A percentile compares a stretch with the other conserved stretches of the same genome.
Conservation (phyloP, 2,113 vertebrate species). For the Engystomops pustulosus region DNA sequence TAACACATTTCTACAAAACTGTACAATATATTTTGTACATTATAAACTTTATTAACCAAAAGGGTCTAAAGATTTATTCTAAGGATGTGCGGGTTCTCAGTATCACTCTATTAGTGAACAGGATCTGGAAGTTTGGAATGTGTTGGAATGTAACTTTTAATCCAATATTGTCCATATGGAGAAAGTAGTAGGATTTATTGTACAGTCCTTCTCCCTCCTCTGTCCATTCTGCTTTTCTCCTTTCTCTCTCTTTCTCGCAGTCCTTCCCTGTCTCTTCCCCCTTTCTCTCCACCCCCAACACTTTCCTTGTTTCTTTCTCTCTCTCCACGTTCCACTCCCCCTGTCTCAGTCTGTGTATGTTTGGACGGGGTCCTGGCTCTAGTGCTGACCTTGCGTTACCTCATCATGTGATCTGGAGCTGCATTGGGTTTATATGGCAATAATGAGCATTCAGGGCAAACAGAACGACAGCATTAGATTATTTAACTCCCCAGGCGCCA, state of each 20-base stretch:
- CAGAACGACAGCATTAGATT: constrained; percentile 46
- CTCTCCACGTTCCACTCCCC: constrained; percentile 39
- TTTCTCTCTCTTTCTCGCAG: not conserved
- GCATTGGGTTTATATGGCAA: constrained; percentile 54
- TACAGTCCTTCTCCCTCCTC: constrained; percentile 16
- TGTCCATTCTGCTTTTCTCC: constrained; percentile 3
- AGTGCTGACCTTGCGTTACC: constrained; percentile 54
- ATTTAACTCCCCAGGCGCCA: constrained; percentile 42
- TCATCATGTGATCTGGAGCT: constrained; percentile 53
- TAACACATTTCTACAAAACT: no score
- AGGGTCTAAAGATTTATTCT: no score
- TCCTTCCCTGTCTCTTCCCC: constrained; percentile 23
- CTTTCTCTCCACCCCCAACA: constrained; percentile 30
- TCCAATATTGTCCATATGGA: constrained; percentile 17
- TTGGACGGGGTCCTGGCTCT: constrained; percentile 50
- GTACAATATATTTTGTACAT: no score
- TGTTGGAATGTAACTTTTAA: constrained; percentile 31
- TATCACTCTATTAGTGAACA: not conserved
- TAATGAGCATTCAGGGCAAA: constrained; percentile 50
- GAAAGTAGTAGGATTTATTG: constrained; percentile 38
- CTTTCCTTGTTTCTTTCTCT: constrained; percentile 21
- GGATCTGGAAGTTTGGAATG: not conserved
- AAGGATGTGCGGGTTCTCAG: not conserved
- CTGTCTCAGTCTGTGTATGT: constrained; percentile 54
- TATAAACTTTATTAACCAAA: no score